Evolutionary conservation across 2,113 vertebrate genomes (phyloP).

Genomic region (Cisticola juncidis): DNA sequence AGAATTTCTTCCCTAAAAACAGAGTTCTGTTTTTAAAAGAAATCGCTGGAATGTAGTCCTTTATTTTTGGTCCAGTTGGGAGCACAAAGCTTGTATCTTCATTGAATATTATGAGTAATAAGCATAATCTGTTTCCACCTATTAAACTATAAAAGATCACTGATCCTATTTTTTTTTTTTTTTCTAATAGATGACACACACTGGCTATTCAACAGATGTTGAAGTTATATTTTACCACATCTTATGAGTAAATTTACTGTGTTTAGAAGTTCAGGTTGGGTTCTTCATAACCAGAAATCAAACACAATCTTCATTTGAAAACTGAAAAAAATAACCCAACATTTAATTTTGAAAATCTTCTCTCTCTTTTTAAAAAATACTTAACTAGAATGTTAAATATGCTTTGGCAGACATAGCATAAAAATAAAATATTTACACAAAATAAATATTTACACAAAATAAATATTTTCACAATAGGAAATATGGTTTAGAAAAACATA

Average conservation of each 20-base stretch:
- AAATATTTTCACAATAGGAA: background rate
- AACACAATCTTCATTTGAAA: background rate
- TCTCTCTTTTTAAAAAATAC: background rate
- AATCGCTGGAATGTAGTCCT: background rate
- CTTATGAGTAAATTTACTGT: background rate
- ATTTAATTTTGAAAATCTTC: background rate
- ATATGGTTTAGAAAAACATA: background rate
- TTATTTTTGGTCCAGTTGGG: background rate
- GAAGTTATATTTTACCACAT: background rate
- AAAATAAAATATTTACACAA: no score
- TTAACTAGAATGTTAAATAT: background rate
- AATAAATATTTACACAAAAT: no score
- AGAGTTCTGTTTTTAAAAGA: background rate
- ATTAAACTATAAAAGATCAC: background rate
- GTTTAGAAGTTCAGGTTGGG: background rate
- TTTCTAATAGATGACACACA: background rate
- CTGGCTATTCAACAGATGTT: background rate
- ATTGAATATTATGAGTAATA: background rate
- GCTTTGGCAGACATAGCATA: background rate
- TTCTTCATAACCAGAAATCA: background rate
- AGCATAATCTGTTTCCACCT: background rate
- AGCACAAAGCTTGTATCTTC: background rate
- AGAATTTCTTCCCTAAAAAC: background rate
- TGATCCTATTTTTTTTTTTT: background rate
- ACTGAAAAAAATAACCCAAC: accelerated